Conservation (phyloP, 2,113 vertebrate genomes). For the Clarias batrachus region DNA sequence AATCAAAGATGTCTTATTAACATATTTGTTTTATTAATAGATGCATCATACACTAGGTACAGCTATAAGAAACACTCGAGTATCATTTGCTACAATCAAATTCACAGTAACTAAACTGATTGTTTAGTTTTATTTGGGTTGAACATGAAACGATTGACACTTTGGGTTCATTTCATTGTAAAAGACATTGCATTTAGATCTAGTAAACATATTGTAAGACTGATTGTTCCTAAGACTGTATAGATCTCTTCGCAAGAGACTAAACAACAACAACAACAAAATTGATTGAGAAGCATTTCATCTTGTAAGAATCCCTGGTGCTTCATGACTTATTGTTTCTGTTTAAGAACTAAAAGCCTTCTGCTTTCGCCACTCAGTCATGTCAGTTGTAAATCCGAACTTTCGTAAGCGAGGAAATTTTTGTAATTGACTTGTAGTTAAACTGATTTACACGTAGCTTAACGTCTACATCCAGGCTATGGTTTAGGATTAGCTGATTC, state of each 20-base stretch:
- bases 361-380: neutral
- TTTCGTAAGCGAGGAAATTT: neutral
- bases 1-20: too few species aligned
- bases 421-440: neutral
- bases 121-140: too few species aligned
- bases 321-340: neutral
- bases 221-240: neutral
- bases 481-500: neutral
- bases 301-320: neutral
- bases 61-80: too few species aligned
- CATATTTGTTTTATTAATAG: too few species aligned
- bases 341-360: neutral
- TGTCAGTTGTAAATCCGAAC: neutral
- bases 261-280: neutral
- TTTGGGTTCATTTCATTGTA: neutral
- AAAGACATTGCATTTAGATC: neutral
- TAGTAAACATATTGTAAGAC: too few species aligned
- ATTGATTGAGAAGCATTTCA: neutral
- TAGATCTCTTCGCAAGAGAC: neutral
- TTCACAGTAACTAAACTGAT: too few species aligned
- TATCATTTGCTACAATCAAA: too few species aligned
- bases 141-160: too few species aligned
- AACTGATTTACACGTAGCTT: neutral
- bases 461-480: neutral
- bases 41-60: too few species aligned